A percentile compares a stretch with the other conserved stretches of the same genome.
phyloP scores from a whole-genome alignment of 2,113 vertebrate species.

The Pelecanoides urinatrix region DNA sequence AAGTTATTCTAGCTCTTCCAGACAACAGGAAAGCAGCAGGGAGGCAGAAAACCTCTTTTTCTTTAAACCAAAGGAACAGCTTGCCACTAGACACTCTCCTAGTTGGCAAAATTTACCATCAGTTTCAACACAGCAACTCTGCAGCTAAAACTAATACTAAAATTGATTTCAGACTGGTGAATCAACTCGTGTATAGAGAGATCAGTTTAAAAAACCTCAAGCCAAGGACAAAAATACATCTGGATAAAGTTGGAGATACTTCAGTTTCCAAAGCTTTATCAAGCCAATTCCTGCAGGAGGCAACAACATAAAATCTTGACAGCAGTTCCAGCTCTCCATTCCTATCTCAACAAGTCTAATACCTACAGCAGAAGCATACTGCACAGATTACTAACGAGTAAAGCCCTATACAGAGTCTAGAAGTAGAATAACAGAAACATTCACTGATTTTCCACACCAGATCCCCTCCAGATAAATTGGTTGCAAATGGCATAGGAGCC shows the following conservation, averaged over 20 bases:
- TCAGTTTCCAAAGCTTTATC: not conserved
- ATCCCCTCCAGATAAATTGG: not conserved
- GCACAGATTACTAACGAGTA: not conserved
- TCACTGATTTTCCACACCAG: not conserved
- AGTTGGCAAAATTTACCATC: not conserved
- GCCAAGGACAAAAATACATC: not conserved
- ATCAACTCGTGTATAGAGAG: not conserved
- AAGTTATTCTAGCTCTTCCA: not conserved
- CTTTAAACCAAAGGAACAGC: not conserved
- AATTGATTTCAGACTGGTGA: not conserved
- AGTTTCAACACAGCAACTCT: not conserved
- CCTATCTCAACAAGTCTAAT: not conserved
- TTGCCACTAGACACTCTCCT: too few species aligned
- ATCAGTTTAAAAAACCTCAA: not conserved
- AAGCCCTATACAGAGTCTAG: not conserved
- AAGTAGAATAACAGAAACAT: not conserved
- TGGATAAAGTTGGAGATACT: not conserved
- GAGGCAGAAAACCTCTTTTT: not conserved
- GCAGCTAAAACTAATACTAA: not conserved
- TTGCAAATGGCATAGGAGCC: not conserved
- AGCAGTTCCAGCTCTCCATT: not conserved
- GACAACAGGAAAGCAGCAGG: not conserved
- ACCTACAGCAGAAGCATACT: not conserved
- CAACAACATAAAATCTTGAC: too few species aligned
- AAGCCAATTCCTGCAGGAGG: not conserved